Base-by-base conservation (phyloP, 1,140 invertebrate genomes). In the Rhopalosiphum padi region DNA sequence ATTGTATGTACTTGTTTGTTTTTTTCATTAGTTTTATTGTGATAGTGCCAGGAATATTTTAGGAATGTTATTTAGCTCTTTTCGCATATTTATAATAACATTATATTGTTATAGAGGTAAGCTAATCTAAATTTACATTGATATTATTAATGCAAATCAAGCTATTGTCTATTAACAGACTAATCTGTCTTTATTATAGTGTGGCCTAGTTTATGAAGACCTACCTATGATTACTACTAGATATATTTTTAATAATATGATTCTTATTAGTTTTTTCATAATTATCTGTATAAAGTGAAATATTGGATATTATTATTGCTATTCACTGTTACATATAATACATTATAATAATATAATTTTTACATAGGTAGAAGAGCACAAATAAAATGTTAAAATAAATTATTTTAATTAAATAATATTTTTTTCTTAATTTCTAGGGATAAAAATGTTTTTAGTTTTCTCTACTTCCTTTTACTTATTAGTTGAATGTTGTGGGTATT, bases 1-100 rank as follows among this genome's bases (percentile, higher is more conserved):
- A 83, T 89, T 89, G 35, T 89, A 55, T 21, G 6, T 53, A 51
- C 46, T 88, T 53, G 11, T 35, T 77, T 88, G n/a, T 88, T 87
- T 87, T 46, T 87, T 87, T 88, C 30, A 37, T 21, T 48, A 48
- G 18, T 88, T 48, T 6, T 48, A 46, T 46, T 88, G n/a, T 35
- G 0, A n/a, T 53, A 77, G 46, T 53, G 21, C 46, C n/a, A 88
- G 87, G 5, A 53, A 88, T 7, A 25, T 51, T 53, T 89, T 89
- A 55, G n/a, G 35, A 89, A 55, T 89, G 35, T 55, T 37, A 82
- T 82, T 83, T 37, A 82, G 77, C 21, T 37, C 21, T 83, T 37
- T 77, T 77, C 0, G 30, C n/a, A n/a, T 15, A n/a, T 77, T 77
- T n/a, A 77, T 77, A n/a, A 77, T 68, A 30, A 60, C 25, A 60